Conservation (phyloP, 1,140 invertebrate species). For the Euglossa dilemma region DNA sequence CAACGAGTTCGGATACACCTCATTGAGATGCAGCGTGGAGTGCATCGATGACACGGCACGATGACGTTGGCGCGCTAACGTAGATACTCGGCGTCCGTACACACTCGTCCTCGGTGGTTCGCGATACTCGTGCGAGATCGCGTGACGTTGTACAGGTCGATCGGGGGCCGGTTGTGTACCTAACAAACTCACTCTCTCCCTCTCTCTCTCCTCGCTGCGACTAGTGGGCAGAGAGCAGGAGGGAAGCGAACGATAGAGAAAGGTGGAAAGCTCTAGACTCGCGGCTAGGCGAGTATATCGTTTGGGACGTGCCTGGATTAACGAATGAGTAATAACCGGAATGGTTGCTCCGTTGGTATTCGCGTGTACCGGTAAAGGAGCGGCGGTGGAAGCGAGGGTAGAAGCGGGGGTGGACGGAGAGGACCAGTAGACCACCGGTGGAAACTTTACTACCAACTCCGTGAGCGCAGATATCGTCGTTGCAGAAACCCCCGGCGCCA, state of each 20-base stretch:
- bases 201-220: not conserved
- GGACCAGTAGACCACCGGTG: slow-evolving; percentile 28
- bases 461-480: slow-evolving; percentile 57
- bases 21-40: slow-evolving; percentile 52
- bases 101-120: slow-evolving; percentile 17
- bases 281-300: slow-evolving; percentile 68
- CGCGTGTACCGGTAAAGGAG: slow-evolving; percentile 29
- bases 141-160: slow-evolving; percentile 41
- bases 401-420: not conserved
- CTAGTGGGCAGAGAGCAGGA: not conserved
- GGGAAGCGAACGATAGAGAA: not conserved
- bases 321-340: slow-evolving; percentile 75
- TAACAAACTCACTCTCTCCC: not conserved
- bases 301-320: slow-evolving; percentile 73
- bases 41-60: slow-evolving; percentile 61
- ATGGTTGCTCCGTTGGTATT: slow-evolving; percentile 64
- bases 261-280: slow-evolving; percentile 40
- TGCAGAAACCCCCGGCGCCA: slow-evolving; percentile 48
- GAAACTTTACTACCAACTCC: slow-evolving; percentile 61
- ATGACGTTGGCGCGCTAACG: slow-evolving; percentile 26
- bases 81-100: not conserved
- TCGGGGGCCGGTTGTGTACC: slow-evolving; percentile 31
- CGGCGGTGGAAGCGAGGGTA: not conserved
- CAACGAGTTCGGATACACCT: slow-evolving; percentile 53
- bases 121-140: slow-evolving; percentile 31